Base-by-base conservation (phyloP, 1,140 invertebrate genomes). In the Frieseomelitta varia region DNA sequence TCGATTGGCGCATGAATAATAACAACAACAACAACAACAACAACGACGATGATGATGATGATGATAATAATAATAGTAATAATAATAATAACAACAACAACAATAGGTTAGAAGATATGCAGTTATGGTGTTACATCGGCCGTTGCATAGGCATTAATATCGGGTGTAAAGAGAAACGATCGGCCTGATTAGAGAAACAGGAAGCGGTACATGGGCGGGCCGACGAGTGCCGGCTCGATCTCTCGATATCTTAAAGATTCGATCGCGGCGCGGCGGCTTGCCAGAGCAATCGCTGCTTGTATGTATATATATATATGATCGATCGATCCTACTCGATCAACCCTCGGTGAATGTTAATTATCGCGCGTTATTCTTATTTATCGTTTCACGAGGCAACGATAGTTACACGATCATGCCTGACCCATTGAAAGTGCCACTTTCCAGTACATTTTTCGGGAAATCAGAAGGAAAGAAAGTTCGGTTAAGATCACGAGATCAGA, bases 311-410 rank as follows among this genome's bases (percentile, higher is more conserved):
- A 84, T 55, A 67, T 78, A 75, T 84, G 67, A 85, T 88, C 81
- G 81, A 86, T 87, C 85, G 85, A 90, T 91, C 85, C 76, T 34
- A 47, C 65, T 81, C 81, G 74, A 72, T 61, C 74, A 55, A 81
- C 79, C 84, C 47, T 67, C 79, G 63, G 56, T 30, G 55, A 86
- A 87, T 68, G 88, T 88, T 91, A 89, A 91, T 90, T 91, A 92
- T 87, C 87, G 78, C 81, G 79, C 78, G 87, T 90, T 88, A 87
- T 87, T 91, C 78, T 90, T 90, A 88, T 90, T 91, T 85, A 87
- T 82, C 83, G 84, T 83, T 81, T 39, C 80, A 67, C 68, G 67
- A 69, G n/a, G 74, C 34, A 27, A 61, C n/a, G 69, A 79, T 61
- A n/a, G 56, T 79, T 69, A 76, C 68, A 75, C 56, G 81, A 65